Evolutionary conservation across 2,888 invertebrate species (phyloP).

Genomic region (Ormyrus rosae): DNA sequence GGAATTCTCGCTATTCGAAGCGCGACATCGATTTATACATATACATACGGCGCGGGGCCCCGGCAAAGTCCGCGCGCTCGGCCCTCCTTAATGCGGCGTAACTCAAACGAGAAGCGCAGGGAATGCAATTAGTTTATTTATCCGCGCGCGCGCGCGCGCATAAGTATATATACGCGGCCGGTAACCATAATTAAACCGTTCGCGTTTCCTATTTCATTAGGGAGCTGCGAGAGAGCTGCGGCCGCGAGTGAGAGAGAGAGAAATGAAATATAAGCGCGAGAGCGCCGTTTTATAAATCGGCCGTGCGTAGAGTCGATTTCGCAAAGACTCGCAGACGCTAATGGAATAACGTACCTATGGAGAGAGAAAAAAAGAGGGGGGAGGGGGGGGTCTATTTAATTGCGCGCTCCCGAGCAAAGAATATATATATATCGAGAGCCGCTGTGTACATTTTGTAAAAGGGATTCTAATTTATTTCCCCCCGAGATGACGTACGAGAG

Average conservation of each 20-base stretch:
- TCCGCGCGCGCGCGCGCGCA: neutral
- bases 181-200: conserved; percentile 32
- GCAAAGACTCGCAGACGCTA: conserved; percentile 21
- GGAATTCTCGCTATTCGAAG: conserved; percentile 38
- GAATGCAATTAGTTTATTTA: conserved; percentile 49
- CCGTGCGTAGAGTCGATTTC: conserved; percentile 12
- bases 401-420: neutral
- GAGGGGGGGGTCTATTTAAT: neutral
- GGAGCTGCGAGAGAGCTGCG: neutral
- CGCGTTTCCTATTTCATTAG: conserved; percentile 40
- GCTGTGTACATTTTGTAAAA: too few species aligned
- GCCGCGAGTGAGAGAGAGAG: too few species aligned
- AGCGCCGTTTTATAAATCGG: conserved; percentile 19
- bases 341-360: conserved; percentile 21
- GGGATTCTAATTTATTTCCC: conserved; percentile 26
- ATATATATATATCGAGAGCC: neutral
- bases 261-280: conserved; percentile 22
- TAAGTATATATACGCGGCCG: neutral
- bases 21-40: conserved; percentile 31
- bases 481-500: conserved; percentile 24
- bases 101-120: conserved; percentile 34
- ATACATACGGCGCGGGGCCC: neutral
- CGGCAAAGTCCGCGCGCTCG: neutral
- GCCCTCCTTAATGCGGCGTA: conserved; percentile 9
- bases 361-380: neutral